phyloP scores from a whole-genome alignment of 2,113 vertebrate genomes.

The Meles meles region DNA sequence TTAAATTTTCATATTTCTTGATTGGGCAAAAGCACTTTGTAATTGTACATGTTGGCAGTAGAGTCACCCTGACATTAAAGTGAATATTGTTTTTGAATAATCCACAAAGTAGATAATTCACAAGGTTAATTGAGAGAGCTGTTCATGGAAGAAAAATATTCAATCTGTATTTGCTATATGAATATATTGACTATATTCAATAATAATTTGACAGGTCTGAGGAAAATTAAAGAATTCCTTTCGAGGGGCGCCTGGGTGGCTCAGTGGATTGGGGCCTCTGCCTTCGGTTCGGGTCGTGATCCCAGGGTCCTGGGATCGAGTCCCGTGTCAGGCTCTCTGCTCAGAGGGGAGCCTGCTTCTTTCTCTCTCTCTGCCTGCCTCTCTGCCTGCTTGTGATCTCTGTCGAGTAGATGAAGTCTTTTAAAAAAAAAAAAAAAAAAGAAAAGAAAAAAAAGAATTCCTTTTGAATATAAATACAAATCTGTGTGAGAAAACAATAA shows the following conservation, averaged over 20 bases:
- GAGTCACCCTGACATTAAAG: background rate
- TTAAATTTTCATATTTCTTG: conserved; percentile 11
- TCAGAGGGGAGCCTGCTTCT: too few species aligned
- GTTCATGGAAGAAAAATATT: background rate
- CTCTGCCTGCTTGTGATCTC: too few species aligned
- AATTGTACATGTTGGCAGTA: background rate
- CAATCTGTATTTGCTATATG: background rate
- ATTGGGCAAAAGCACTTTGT: background rate
- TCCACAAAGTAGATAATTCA: background rate
- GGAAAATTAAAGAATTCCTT: background rate
- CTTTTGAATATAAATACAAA: background rate
- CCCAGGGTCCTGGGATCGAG: too few species aligned
- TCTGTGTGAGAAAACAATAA: background rate
- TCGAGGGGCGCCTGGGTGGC: background rate
- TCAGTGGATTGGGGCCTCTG: too few species aligned
- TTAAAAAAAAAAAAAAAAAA: too few species aligned
- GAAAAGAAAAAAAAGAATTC: background rate
- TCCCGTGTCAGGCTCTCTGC: too few species aligned
- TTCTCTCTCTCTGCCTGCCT: too few species aligned
- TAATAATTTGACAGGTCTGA: background rate
- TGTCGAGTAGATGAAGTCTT: too few species aligned
- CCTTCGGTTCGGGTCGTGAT: too few species aligned
- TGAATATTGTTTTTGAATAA: conserved; percentile 1
- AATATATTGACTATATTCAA: background rate
- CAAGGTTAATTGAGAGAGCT: background rate